Base-by-base conservation (phyloP, 1,140 invertebrate genomes). In the Zeugodacus cucurbitae region DNA sequence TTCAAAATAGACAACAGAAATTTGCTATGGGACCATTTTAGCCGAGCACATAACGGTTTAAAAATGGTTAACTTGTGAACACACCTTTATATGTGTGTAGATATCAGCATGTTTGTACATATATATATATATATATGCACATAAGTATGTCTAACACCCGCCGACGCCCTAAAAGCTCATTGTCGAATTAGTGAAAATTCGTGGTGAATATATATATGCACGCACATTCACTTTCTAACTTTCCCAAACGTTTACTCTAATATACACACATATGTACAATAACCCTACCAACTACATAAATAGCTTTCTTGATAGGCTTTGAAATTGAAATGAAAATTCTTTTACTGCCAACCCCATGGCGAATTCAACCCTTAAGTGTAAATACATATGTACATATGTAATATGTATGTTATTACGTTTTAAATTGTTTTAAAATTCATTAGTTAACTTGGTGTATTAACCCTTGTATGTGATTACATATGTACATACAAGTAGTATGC, bases 341-440 rank as follows among this genome's bases (percentile, higher is more conserved):
- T 82, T 48, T 82, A 82, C 11, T 29, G 44, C 74, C 41, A 5
- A 74, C 67, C 11, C 34, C 58, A 26, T 62, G 10, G n/a, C n/a
- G 58, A 7, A 62, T 62, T 26, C 58, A 62, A 62, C 58, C 58
- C 58, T 62, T 62, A 62, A 62, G 58, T 7, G 54, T 17, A 54
- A 54, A 32, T 67, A 11, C 20, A 22, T 78, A 74, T 48, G 5
- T 48, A 54, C 26, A 29, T 82, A 48, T 48, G n/a, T 48, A 48
- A 62, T 8, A 26, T 26, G n/a, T 29, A 48, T 48, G 22, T 48
- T 82, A 82, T 82, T 14, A 29, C 41, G 74, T 48, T 82, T 37
- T 20, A 82, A 82, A 82, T 82, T 82, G 74, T 82, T 82, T 82
- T 82, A 82, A 82, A 82, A 82, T 82, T 48, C 74, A 82, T 82